phyloP scores from a whole-genome alignment of 2,888 invertebrate species.

The Cylindroiulus punctatus region DNA sequence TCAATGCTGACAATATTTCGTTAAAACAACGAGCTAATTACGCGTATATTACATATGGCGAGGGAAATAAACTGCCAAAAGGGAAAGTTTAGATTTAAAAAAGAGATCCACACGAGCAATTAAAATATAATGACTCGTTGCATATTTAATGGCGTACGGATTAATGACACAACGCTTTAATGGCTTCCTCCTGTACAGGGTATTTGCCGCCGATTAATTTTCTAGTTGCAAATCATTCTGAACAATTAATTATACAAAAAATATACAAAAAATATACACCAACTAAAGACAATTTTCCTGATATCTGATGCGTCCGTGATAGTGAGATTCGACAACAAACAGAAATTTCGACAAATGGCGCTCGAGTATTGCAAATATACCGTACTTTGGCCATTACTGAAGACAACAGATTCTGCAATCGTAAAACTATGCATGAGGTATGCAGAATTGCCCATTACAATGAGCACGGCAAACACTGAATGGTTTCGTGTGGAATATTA shows the following conservation, averaged over 20 bases:
- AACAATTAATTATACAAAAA: not conserved
- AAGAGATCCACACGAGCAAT: not conserved
- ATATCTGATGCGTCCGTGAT: too few relatives aligned
- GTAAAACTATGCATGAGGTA: not conserved
- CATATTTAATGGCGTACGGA: not conserved
- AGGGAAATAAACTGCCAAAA: conserved; percentile 2
- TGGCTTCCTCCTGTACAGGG: not conserved
- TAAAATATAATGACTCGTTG: conserved; percentile 8
- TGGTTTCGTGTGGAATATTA: conserved; percentile 23
- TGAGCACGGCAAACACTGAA: not conserved
- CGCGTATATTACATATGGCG: not conserved
- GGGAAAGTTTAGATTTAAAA: not conserved
- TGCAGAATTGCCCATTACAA: conserved; percentile 7
- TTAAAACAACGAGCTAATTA: not conserved
- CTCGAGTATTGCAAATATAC: not conserved
- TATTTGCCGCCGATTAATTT: conserved; percentile 11
- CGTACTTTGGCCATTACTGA: not conserved
- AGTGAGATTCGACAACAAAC: too few relatives aligned
- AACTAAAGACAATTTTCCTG: too few relatives aligned
- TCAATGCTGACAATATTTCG: not conserved
- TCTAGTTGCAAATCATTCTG: not conserved
- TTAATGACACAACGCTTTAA: not conserved
- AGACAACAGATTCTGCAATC: not conserved
- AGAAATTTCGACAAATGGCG: not conserved
- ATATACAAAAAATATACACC: too few relatives aligned